Evolutionary conservation across 2,113 vertebrate genomes (phyloP).

Genomic region (Serilophus lunatus): DNA sequence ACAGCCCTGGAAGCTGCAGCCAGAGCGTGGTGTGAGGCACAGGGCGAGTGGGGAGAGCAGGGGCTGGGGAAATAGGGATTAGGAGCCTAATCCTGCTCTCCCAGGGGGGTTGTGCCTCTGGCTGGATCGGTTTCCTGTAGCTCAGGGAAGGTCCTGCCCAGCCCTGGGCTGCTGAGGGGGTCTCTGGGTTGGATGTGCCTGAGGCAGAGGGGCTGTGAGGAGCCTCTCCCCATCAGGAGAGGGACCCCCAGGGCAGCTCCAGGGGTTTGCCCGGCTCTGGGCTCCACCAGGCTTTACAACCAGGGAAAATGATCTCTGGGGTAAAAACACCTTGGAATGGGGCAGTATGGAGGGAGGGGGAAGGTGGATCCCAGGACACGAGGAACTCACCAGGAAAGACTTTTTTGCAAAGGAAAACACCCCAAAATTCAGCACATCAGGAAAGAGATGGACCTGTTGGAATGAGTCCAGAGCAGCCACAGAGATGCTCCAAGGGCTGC

Average conservation of each 20-base stretch:
- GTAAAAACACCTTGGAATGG: no score
- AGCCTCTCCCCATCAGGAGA: not conserved
- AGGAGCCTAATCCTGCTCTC: not conserved
- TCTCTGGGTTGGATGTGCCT: accelerated
- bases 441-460: not conserved
- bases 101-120: accelerated
- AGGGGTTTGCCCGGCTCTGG: not conserved
- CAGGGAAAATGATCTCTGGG: not conserved
- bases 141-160: not conserved
- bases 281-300: not conserved
- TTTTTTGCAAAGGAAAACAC: not conserved
- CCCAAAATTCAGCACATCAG: not conserved
- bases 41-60: accelerated
- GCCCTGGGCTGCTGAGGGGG: accelerated
- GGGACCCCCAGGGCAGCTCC: not conserved
- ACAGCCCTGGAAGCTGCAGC: not conserved
- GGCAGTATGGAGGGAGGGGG: not conserved
- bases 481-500: not conserved
- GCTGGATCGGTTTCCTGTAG: not conserved
- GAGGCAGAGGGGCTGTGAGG: not conserved
- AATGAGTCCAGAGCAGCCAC: not conserved
- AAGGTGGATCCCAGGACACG: accelerated
- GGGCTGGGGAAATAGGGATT: not conserved
- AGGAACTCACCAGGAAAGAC: not conserved
- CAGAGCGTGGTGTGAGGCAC: accelerated